Percentiles rank a stretch among this genome's conserved stretches.
Evolutionary conservation across 1,140 invertebrate genomes (phyloP).

Genomic region (Campoletis sonorensis): DNA sequence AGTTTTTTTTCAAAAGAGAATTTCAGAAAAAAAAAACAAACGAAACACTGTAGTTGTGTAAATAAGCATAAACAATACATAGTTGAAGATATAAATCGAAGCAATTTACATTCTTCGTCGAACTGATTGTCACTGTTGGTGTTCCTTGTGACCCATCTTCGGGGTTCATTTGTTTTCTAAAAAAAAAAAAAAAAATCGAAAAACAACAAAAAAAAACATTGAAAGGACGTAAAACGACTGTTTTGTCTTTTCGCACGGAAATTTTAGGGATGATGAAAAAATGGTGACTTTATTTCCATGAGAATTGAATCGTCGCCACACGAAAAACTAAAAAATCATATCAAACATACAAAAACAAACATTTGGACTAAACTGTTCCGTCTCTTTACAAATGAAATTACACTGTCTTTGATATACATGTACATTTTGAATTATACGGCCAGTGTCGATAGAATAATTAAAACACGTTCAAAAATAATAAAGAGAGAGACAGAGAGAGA

Average conservation of each 20-base stretch:
- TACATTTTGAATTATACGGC: conserved; percentile 36
- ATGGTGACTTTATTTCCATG: not conserved
- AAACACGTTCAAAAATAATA: not conserved
- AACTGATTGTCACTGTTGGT: conserved; percentile 40
- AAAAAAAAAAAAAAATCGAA: not conserved
- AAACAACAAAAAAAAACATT: no score
- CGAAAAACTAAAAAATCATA: conserved; percentile 3
- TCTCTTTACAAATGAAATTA: conserved; percentile 35
- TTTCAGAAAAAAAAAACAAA: no score
- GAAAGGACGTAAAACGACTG: not conserved
- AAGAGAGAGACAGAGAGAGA: no score
- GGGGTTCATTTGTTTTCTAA: conserved; percentile 18
- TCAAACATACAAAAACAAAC: conserved; percentile 6
- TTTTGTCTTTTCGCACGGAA: not conserved
- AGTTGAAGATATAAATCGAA: not conserved
- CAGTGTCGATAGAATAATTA: conserved; percentile 10
- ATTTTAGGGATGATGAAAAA: not conserved
- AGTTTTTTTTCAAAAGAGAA: no score
- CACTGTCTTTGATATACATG: conserved; percentile 37
- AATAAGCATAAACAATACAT: not conserved
- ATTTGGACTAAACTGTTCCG: conserved; percentile 19
- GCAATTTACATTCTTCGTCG: conserved; percentile 32
- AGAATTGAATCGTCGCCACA: not conserved
- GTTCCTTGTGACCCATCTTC: conserved; percentile 35
- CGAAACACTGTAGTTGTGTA: no score